Evolutionary conservation across 53 echinoderm and acorn worm species (phyloP).

Genomic region (Astropecten irregularis): DNA sequence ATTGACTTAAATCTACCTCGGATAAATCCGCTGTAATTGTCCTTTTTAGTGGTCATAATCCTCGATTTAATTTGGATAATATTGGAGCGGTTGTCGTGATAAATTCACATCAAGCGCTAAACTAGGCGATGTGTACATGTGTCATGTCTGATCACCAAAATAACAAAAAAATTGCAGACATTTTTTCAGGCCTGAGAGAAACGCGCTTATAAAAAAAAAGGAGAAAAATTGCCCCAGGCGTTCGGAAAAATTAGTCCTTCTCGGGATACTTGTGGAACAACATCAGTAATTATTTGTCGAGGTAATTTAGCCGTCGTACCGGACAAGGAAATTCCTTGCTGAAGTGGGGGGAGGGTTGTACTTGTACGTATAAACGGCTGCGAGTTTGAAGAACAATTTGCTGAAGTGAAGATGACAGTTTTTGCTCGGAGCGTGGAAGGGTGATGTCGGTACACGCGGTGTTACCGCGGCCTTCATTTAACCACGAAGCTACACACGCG

Average conservation of each 20-base stretch:
- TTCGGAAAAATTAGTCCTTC: slow-evolving; percentile 6
- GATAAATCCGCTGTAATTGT: too few relatives aligned
- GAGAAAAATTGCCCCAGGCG: not conserved
- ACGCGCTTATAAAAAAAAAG: too few relatives aligned
- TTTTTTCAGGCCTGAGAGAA: too few relatives aligned
- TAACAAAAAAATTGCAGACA: too few relatives aligned
- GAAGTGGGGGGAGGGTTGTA: slow-evolving; percentile 12
- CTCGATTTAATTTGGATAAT: too few relatives aligned
- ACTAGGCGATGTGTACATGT: too few relatives aligned
- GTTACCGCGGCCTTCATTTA: not conserved
- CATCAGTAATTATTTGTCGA: slow-evolving; percentile 49
- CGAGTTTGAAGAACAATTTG: slow-evolving; percentile 38
- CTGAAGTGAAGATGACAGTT: slow-evolving; percentile 31
- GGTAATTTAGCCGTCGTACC: slow-evolving; percentile 33
- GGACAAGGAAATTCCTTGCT: not conserved
- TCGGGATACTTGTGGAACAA: slow-evolving; percentile 45
- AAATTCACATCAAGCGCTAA: too few relatives aligned
- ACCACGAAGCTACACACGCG: not conserved
- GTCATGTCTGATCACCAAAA: too few relatives aligned
- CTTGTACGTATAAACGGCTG: not conserved
- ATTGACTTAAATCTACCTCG: too few relatives aligned
- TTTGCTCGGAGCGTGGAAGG: slow-evolving; percentile 32
- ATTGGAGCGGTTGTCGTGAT: too few relatives aligned
- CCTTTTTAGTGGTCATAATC: too few relatives aligned
- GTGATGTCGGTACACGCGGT: slow-evolving; percentile 3